phyloP scores from a whole-genome alignment of 2,113 vertebrate species.

The Dicerorhinus sumatrensis region DNA sequence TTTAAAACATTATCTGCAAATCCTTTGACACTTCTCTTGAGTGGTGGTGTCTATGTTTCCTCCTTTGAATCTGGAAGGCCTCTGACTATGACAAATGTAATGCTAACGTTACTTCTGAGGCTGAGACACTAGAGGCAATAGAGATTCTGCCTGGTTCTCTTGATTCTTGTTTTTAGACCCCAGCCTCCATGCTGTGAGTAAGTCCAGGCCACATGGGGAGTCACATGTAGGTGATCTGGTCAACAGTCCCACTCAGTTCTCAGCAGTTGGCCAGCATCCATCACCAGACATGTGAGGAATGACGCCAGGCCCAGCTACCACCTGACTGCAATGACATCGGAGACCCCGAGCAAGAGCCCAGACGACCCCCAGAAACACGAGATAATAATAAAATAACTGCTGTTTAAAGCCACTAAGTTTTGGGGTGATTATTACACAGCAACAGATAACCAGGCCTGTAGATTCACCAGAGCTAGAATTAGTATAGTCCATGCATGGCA shows the following conservation, averaged over 20 bases:
- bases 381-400: neutral
- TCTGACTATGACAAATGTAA: neutral
- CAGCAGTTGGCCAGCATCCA: neutral
- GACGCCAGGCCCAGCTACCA: neutral
- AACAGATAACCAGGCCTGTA: neutral
- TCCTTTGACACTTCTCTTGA: neutral
- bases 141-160: neutral
- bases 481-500: neutral
- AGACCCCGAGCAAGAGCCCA: neutral
- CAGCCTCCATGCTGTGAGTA: neutral
- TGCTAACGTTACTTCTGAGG: neutral
- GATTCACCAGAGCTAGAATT: neutral
- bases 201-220: neutral
- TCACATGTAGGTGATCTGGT: too few species aligned
- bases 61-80: neutral
- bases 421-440: neutral
- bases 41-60: neutral
- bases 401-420: neutral
- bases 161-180: neutral
- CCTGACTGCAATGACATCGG: neutral
- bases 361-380: neutral
- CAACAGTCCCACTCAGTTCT: neutral
- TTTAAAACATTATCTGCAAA: neutral
- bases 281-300: neutral
- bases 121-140: neutral